Conservation (phyloP, 2,888 invertebrate species). For the Cataglyphis albicans region DNA sequence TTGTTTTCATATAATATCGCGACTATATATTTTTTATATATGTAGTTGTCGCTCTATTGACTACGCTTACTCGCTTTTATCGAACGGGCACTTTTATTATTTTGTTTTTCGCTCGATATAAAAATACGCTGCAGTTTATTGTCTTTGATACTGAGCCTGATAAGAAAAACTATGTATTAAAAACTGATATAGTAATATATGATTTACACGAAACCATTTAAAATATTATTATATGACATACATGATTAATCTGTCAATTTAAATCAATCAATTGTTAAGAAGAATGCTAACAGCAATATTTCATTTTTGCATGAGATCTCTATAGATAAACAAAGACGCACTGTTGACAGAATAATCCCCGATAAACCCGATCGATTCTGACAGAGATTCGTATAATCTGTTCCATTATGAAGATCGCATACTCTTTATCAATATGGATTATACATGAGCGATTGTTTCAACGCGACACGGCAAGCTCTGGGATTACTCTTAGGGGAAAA, state of each 20-base stretch:
- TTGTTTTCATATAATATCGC: background rate
- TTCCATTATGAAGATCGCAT: conserved; percentile 1
- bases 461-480: conserved; percentile 42
- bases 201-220: background rate
- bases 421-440: conserved; percentile 28
- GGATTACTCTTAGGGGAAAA: conserved; percentile 32
- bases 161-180: background rate
- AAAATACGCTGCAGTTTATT: conserved; percentile 26
- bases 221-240: background rate
- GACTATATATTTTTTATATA: background rate
- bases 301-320: background rate
- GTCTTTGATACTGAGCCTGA: background rate
- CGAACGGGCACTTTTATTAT: background rate
- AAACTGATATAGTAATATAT: background rate
- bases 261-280: background rate
- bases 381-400: conserved; percentile 6
- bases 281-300: background rate
- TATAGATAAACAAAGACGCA: background rate
- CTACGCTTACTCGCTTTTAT: conserved; percentile 3
- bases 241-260: background rate
- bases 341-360: background rate
- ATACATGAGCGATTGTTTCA: conserved; percentile 43
- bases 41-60: background rate
- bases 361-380: background rate
- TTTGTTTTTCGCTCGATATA: background rate